phyloP scores from a whole-genome alignment of 2,888 invertebrate genomes.

The Phortica okadai region DNA sequence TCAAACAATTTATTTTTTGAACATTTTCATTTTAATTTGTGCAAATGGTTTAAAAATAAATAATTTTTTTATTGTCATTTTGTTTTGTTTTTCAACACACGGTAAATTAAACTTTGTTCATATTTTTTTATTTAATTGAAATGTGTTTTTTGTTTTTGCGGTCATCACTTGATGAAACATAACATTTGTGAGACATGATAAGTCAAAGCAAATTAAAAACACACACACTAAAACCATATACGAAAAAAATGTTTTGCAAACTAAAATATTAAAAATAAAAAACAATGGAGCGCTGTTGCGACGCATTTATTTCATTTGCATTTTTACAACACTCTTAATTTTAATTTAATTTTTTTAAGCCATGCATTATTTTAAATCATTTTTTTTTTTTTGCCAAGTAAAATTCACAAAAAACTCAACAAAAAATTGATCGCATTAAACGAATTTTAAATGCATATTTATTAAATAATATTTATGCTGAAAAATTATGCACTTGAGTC shows the following conservation, averaged over 20 bases:
- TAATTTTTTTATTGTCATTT: no score
- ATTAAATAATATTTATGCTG: not conserved
- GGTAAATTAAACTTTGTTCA: not conserved
- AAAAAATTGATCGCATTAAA: not conserved
- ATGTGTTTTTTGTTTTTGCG: not conserved
- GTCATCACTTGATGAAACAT: no score
- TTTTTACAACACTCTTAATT: not conserved
- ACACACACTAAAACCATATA: no score
- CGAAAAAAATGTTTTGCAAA: no score
- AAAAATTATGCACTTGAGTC: not conserved
- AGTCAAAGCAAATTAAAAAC: no score
- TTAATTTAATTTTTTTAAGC: not conserved
- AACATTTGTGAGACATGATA: no score
- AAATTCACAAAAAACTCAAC: not conserved
- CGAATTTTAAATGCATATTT: not conserved
- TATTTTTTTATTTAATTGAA: slow-evolving; percentile 17
- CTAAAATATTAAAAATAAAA: no score
- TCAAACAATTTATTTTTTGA: no score
- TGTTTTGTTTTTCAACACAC: not conserved
- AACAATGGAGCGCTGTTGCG: not conserved
- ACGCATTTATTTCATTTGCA: not conserved
- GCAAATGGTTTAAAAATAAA: no score
- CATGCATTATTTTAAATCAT: not conserved
- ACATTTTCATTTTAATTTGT: no score
- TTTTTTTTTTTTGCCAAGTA: not conserved